Base-by-base conservation (phyloP, 2,113 vertebrate genomes). In the Pteronura brasiliensis region DNA sequence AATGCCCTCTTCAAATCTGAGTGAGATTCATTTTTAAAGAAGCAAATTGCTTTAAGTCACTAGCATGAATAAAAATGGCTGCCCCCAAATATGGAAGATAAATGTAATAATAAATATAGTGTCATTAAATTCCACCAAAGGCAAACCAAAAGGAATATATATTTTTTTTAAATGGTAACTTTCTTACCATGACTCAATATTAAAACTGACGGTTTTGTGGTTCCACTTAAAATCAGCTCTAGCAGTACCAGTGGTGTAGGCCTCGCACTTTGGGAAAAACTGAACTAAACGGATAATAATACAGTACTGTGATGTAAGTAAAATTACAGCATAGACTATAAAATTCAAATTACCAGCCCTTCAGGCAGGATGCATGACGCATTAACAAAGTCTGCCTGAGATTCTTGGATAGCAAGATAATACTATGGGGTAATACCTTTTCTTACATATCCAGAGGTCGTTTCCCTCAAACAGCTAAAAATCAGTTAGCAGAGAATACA, bases 241-340 rank as follows among this genome's bases (percentile, higher is more conserved):
- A 77, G 18, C 49, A 39, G 72, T 9, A 36, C 17, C 17, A 23
- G 52, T 57, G 13, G 39, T 39, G 0, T 42, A 59, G 3, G n/a
- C 36, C 61, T 88, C 69, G 85, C 7, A 52, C 69, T 96, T 52
- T 12, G 15, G 61, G 72, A 39, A 87, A 97, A 96, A 93, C 39
- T 47, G 86, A 95, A 88, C 76, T 95, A 92, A 97, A 96, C 55
- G 71, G 74, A 90, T 79, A 98, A 97, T 82, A 49, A 93, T 13
- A 88, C 0, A 74, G 71, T 61, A 52, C 83, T 59, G 14, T 97
- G 74, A 87, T 81, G 21, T 76, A 87, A 93, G 95, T 76, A 87
- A 92, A 92, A 97, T 95, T 93, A 91, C 72, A 96, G 59, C 36
- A 95, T 4, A 61, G 92, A 61, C 83, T 88, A 77, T 90, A 95